Conservation (phyloP, 2,797 vertebrate species). For the Aselliscus stoliczkanus region DNA sequence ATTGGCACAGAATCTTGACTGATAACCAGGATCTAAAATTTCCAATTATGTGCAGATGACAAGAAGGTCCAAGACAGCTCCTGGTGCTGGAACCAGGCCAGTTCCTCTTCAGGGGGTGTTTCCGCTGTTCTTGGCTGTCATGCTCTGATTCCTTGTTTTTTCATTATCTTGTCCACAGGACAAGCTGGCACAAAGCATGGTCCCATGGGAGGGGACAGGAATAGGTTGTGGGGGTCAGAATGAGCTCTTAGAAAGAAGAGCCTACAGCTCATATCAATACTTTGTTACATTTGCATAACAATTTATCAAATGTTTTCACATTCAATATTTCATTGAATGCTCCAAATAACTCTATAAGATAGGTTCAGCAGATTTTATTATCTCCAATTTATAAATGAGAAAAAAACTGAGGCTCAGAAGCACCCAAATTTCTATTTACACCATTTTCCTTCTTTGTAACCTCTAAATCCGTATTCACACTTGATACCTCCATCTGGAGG, state of each 20-base stretch:
- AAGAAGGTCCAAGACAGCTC: background rate
- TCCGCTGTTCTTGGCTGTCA: background rate
- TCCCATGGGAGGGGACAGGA: background rate
- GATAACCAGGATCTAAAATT: background rate
- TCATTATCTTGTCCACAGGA: conserved; percentile 18
- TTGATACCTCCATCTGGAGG: background rate
- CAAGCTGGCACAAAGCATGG: background rate
- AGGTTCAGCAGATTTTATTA: background rate
- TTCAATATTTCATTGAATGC: background rate
- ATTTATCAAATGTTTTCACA: background rate
- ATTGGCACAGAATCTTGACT: background rate
- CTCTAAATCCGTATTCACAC: background rate
- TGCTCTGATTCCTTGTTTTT: conserved; percentile 13
- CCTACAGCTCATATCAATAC: background rate
- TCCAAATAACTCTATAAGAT: background rate
- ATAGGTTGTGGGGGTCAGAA: background rate
- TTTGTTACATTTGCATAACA: background rate
- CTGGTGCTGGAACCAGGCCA: background rate
- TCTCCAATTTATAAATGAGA: background rate
- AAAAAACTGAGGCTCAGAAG: background rate
- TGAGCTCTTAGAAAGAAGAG: background rate
- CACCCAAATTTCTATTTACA: background rate
- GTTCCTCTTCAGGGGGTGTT: background rate
- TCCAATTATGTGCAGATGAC: background rate
- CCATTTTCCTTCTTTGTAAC: background rate